Base-by-base conservation (phyloP, 23 tunicate species). In the Trididemnum miniatum region DNA sequence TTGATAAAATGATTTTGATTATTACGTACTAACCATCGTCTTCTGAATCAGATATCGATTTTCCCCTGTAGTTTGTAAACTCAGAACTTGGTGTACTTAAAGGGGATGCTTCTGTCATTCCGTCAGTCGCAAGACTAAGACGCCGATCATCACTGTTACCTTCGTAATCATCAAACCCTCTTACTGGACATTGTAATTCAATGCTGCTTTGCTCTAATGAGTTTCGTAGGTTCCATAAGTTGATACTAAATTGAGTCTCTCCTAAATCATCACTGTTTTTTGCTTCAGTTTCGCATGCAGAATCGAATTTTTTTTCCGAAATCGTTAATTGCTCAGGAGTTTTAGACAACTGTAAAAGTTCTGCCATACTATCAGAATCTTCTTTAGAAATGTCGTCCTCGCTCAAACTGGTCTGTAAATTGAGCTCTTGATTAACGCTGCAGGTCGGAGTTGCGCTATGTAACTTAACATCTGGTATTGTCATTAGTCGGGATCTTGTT, bases 51-150 rank as follows among this genome's bases (percentile, higher is more conserved):
- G 87, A 51, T 37, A 74, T 60, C 5, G 87, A 73, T 30, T 62
- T 73, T 31, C 60, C 87, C 2, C 87, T 77, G 31, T 60, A 83
- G 69, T 74, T 74, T 1, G 51, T 34, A 15, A 30, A 20, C 28
- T 83, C 87, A 1, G 87, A 83, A 36, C 87, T 83, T 74, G 87
- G 87, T 2, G 87, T 83, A 51, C 81, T 83, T 0, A 72, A 1
- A 24, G 87, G 87, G 31, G 87, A 83, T 22, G 60, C 34, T 36
- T 83, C 87, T 24, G 87, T 73, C 73, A 73, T 62, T 23, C 69
- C 73, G 20, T 59, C 69, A 28, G 81, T 74, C 12, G 54, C 38
- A 3, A 25, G 60, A 24, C 54, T 73, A 22, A 52, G 4, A 1
- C 84, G 51, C 22, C 84, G 32, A 3, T 35, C 54, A n/a, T 23